phyloP scores from a whole-genome alignment of 2,888 invertebrate genomes.

The Dione juno region DNA sequence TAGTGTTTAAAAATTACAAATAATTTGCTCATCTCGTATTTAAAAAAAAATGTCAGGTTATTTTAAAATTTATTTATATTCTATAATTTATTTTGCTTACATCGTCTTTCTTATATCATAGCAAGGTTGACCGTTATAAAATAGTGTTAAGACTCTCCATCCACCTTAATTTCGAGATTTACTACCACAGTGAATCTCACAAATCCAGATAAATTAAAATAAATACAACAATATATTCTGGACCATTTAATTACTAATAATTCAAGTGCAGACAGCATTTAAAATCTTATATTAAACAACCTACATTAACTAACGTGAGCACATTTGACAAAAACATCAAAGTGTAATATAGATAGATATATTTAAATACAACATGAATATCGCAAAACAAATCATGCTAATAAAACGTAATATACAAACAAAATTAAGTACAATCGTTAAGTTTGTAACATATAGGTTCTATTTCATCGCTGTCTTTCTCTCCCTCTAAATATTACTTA shows the following conservation, averaged over 20 bases:
- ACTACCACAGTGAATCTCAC: no score
- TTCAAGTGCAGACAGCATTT: neutral
- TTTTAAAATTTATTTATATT: no score
- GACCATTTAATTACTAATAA: conserved; percentile 1
- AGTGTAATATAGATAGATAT: conserved; percentile 9
- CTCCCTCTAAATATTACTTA: neutral
- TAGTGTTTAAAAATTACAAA: neutral
- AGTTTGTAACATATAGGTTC: conserved; percentile 6
- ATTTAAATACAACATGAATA: conserved; percentile 7
- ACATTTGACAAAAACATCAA: conserved; percentile 15
- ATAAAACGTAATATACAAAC: conserved; percentile 13
- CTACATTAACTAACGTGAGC: neutral
- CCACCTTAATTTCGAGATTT: no score
- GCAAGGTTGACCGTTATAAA: no score
- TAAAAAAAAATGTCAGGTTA: no score
- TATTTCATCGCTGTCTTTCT: no score
- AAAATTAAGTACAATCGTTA: conserved; percentile 22
- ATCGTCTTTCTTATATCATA: no score
- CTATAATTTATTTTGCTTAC: no score
- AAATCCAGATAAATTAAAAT: no score
- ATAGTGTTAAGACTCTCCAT: no score
- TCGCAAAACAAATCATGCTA: conserved; percentile 3
- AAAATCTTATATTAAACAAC: neutral
- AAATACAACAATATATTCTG: no score
- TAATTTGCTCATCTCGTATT: no score